Percentiles rank a stretch among this genome's conserved stretches.
phyloP scores from a whole-genome alignment of 2,888 invertebrate genomes.

The Scaptomyza reducta region DNA sequence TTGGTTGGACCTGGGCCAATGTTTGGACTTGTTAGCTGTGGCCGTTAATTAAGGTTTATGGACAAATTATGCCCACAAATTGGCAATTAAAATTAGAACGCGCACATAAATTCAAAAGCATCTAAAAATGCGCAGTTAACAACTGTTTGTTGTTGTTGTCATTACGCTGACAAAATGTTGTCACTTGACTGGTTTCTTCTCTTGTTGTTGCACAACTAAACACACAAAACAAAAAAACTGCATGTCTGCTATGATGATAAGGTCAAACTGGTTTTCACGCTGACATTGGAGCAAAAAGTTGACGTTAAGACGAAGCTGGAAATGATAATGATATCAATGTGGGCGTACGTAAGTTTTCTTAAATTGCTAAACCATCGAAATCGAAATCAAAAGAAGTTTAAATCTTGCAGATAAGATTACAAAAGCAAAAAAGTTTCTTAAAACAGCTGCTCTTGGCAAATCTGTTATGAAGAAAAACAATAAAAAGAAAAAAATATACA shows the following conservation, averaged over 20 bases:
- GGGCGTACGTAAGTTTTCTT: conserved; percentile 39
- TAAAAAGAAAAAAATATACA: not conserved
- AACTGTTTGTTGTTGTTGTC: conserved; percentile 43
- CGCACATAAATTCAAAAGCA: conserved; percentile 71
- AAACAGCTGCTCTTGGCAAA: not conserved
- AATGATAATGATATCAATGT: conserved; percentile 16
- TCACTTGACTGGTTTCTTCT: conserved; percentile 67
- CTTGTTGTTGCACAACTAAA: conserved; percentile 65
- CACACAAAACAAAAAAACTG: conserved; percentile 35
- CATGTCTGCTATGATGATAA: conserved; percentile 44
- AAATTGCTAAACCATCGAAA: conserved; percentile 12
- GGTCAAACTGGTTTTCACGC: conserved; percentile 42
- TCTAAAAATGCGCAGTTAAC: conserved; percentile 35
- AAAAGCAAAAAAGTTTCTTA: conserved; percentile 1
- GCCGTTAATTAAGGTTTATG: conserved; percentile 79
- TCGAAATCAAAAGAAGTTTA: conserved; percentile 30
- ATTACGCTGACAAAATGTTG: conserved; percentile 66
- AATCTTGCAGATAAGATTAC: conserved; percentile 46
- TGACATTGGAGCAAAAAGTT: conserved; percentile 18
- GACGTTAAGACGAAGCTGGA: conserved; percentile 1
- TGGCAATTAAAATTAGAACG: conserved; percentile 80
- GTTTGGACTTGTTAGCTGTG: conserved; percentile 58
- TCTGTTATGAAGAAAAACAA: not conserved
- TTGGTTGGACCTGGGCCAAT: conserved; percentile 17
- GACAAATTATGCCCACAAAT: conserved; percentile 80